Evolutionary conservation across 2,113 vertebrate genomes (phyloP).

Genomic region (Tetraodon nigroviridis): DNA sequence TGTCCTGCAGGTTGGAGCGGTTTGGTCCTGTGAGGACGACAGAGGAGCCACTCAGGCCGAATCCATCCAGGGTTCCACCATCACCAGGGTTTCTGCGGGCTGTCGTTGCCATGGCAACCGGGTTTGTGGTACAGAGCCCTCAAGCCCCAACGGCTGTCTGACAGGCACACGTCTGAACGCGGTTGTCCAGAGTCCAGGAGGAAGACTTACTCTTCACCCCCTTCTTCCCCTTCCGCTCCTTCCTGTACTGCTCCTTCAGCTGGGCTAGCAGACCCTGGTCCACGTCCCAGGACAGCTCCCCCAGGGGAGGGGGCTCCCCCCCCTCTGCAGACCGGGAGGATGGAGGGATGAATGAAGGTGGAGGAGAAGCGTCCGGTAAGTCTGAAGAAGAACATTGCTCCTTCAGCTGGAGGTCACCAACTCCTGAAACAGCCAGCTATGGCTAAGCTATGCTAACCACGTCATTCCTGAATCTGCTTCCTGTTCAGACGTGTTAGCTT

Average conservation of each 20-base stretch:
- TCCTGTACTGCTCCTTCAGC: conserved; percentile 99
- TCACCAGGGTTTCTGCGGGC: too few species aligned
- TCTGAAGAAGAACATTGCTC: neutral
- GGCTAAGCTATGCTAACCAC: conserved; percentile 1
- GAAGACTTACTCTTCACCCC: conserved; percentile 96
- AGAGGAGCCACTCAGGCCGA: neutral
- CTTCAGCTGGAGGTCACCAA: neutral
- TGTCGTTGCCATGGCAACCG: too few species aligned
- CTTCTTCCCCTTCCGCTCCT: conserved; percentile 97
- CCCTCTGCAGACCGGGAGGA: conserved; percentile 83
- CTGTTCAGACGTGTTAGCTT: neutral
- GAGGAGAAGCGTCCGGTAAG: conserved; percentile 10
- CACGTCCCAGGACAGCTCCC: conserved; percentile 86
- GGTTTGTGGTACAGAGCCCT: too few species aligned
- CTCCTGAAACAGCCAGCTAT: neutral
- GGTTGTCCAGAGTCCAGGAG: conserved; percentile 1
- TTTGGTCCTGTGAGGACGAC: conserved; percentile 56
- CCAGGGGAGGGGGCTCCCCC: conserved; percentile 81
- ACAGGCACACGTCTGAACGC: too few species aligned
- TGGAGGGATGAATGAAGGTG: conserved; percentile 4
- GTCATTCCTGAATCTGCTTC: neutral
- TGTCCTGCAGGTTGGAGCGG: conserved; percentile 95
- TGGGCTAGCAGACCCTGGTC: conserved; percentile 97
- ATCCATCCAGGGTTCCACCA: too few species aligned
- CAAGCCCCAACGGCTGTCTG: too few species aligned